Conservation (phyloP, 2,113 vertebrate genomes). For the Gobio gobio region DNA sequence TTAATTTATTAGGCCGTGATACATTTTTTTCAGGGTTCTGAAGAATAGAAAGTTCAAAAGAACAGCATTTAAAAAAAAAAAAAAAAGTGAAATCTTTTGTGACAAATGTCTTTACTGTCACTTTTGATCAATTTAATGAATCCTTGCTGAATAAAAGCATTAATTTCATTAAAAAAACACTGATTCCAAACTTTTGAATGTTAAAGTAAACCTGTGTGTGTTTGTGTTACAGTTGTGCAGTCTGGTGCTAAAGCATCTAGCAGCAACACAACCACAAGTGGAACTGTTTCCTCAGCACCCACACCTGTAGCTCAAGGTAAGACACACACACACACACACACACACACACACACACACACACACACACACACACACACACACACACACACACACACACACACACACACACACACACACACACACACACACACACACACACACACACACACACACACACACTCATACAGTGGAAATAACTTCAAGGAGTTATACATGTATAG, state of each 20-base stretch:
- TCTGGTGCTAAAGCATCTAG: conserved; percentile 48
- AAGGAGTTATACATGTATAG: not conserved
- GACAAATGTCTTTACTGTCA: not conserved
- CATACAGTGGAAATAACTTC: not conserved
- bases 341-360: not conserved
- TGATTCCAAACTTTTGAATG: no score
- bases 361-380: not conserved
- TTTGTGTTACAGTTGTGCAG: conserved; percentile 37
- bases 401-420: not conserved
- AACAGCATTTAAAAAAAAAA: not conserved
- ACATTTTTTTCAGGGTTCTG: not conserved
- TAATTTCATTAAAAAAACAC: no score
- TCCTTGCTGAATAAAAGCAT: no score
- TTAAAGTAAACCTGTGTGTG: no score
- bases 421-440: not conserved
- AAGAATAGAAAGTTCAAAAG: not conserved
- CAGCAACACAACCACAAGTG: conserved; percentile 13
- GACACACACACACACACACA: not conserved
- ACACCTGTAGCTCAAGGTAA: conserved; percentile 54
- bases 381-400: not conserved
- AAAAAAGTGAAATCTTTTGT: not conserved
- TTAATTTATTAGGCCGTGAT: no score
- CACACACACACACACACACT: not conserved
- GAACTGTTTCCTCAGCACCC: conserved; percentile 36
- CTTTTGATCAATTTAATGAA: not conserved